phyloP scores from a whole-genome alignment of 1,140 invertebrate genomes.

The Branchinecta lynchi region DNA sequence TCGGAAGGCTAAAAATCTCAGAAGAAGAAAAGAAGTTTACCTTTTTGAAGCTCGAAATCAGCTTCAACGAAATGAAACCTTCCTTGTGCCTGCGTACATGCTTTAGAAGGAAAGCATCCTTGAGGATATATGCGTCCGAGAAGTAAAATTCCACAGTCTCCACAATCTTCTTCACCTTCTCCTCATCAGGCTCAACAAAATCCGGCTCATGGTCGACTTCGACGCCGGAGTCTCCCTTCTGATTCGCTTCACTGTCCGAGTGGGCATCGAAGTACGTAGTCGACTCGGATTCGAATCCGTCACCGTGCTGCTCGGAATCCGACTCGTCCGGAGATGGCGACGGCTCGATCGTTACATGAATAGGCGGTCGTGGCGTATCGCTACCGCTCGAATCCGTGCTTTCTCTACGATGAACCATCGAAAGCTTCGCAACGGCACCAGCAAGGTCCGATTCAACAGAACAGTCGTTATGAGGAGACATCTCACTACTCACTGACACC shows the following conservation, averaged over 20 bases:
- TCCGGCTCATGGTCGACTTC: slow-evolving; percentile 25
- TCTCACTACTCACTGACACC: slow-evolving; percentile 9
- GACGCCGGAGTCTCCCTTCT: slow-evolving; percentile 21
- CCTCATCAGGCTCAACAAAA: slow-evolving; percentile 25
- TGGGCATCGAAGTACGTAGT: slow-evolving; percentile 4
- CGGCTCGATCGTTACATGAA: background rate
- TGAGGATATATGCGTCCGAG: slow-evolving; percentile 81
- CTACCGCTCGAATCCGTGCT: slow-evolving; percentile 2
- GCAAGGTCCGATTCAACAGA: slow-evolving; percentile 5
- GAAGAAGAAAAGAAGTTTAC: slow-evolving; percentile 35
- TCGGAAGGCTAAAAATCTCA: too few relatives aligned
- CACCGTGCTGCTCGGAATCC: background rate
- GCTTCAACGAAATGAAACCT: slow-evolving; percentile 81
- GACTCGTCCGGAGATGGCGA: background rate
- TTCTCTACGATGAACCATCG: background rate
- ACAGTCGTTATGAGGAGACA: slow-evolving; percentile 10
- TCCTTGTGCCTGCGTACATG: slow-evolving; percentile 86
- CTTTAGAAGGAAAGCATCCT: slow-evolving; percentile 85
- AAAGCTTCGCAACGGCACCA: background rate
- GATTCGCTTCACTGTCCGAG: slow-evolving; percentile 16
- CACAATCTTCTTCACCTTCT: slow-evolving; percentile 38
- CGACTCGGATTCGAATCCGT: slow-evolving; percentile 6
- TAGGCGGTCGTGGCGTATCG: background rate
- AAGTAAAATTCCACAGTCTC: slow-evolving; percentile 84
- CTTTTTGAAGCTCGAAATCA: slow-evolving; percentile 82